Conservation (phyloP, 2,888 invertebrate species). For the Papilio gigon region DNA sequence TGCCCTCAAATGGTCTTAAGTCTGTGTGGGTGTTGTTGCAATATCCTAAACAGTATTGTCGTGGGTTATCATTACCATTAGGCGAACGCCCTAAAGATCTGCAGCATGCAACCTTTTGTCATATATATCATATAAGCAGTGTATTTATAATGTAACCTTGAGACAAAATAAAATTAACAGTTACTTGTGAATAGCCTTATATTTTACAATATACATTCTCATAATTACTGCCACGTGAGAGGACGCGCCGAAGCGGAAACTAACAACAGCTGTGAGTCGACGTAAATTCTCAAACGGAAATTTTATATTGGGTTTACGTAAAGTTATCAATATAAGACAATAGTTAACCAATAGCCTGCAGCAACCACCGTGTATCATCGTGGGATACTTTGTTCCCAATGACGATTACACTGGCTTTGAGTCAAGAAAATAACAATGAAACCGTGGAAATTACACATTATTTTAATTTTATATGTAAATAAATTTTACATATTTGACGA, state of each 20-base stretch:
- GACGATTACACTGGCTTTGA: background rate
- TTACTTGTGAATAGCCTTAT: background rate
- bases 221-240: conserved; percentile 16
- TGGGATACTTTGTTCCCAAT: background rate
- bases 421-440: background rate
- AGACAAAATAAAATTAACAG: background rate
- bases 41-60: background rate
- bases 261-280: conserved; percentile 14
- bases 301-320: conserved; percentile 46
- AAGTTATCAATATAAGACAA: background rate
- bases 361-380: background rate
- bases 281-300: conserved; percentile 8
- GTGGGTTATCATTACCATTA: background rate
- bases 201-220: background rate
- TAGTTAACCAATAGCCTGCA: background rate
- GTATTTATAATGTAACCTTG: background rate
- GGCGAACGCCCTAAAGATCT: background rate
- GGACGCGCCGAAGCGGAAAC: conserved; percentile 20
- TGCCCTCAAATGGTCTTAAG: background rate
- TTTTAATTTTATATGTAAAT: background rate
- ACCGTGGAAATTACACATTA: background rate
- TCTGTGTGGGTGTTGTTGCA: background rate
- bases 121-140: background rate
- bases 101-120: too few species aligned
- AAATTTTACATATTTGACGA: background rate